These are phyloP conservation scores for Atherinosoma microstoma DNA, from an alignment of 2,797 vertebrate species.

Conservation along the genomic window DNA sequence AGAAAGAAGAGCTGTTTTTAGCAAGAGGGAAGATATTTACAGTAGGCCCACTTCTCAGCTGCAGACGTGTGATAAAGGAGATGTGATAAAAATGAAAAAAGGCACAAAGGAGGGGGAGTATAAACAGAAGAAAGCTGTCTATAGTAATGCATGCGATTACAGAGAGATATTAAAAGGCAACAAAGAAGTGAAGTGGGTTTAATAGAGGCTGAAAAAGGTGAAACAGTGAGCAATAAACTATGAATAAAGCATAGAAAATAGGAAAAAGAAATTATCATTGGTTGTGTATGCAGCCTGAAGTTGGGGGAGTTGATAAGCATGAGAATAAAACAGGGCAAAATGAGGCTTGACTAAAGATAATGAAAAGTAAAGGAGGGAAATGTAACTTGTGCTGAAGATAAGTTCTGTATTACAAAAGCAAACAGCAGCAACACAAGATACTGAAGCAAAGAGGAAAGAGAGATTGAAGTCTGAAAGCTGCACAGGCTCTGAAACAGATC, in stretches of 20 bases:
- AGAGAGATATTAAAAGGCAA: constrained; percentile 30
- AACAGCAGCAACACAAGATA: constrained; percentile 14
- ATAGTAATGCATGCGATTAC: constrained; percentile 3
- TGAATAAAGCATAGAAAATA: constrained; percentile 26
- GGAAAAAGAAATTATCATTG: constrained; percentile 9
- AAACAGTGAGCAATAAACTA: constrained; percentile 23
- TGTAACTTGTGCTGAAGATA: constrained; percentile 14
- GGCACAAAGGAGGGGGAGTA: not conserved
- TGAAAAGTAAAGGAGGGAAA: constrained; percentile 26
- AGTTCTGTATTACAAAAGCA: constrained; percentile 20
- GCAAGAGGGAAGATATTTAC: not conserved
- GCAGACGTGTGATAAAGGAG: not conserved
- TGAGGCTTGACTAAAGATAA: constrained; percentile 36
- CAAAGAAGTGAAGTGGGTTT: constrained; percentile 29
- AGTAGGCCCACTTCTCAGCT: constrained; percentile 2
- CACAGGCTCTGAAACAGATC: not conserved
- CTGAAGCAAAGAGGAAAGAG: constrained; percentile 1
- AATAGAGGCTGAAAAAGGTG: constrained; percentile 11
- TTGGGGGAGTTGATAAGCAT: constrained; percentile 17
- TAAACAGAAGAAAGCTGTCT: not conserved
- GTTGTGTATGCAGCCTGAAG: constrained; percentile 14
- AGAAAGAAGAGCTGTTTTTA: constrained; percentile 18
- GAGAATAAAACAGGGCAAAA: constrained; percentile 32
- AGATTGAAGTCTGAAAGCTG: not conserved
- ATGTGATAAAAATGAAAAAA: not conserved